phyloP scores from a whole-genome alignment of 1,140 invertebrate species.

The Druon quercuslanigerum region DNA sequence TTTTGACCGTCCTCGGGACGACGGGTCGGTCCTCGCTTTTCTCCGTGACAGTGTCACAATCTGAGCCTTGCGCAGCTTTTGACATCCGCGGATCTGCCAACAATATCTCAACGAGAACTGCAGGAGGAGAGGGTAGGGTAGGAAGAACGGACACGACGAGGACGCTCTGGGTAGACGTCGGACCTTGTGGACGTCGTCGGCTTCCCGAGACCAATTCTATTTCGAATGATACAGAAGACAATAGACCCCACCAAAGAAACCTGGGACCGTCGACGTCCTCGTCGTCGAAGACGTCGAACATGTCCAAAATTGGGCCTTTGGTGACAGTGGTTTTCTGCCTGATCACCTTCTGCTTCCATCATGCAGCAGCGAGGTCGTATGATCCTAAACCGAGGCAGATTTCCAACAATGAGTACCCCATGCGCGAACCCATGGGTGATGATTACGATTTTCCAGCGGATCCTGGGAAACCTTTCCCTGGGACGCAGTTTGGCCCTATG shows the following conservation, averaged over 20 bases:
- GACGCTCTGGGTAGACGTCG: slow-evolving; percentile 9
- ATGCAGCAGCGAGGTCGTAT: slow-evolving; percentile 40
- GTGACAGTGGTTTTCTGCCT: slow-evolving; percentile 19
- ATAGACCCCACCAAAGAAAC: not conserved
- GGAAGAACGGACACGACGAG: slow-evolving; percentile 20
- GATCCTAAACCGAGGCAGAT: slow-evolving; percentile 17
- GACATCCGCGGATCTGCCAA: not conserved
- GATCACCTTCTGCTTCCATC: slow-evolving; percentile 9
- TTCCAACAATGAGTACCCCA: slow-evolving; percentile 35
- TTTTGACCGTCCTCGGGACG: not conserved
- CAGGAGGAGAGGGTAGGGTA: slow-evolving; percentile 12
- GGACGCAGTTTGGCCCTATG: slow-evolving; percentile 69
- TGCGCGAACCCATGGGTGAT: slow-evolving; percentile 56
- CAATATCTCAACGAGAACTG: not conserved
- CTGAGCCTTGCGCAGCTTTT: not conserved
- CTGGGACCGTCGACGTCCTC: slow-evolving; percentile 32
- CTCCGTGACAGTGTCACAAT: not conserved
- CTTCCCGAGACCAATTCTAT: not conserved
- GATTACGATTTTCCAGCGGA: slow-evolving; percentile 55
- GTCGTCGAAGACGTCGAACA: slow-evolving; percentile 37
- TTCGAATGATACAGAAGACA: slow-evolving; percentile 24
- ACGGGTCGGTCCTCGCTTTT: not conserved
- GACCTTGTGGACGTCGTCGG: not conserved
- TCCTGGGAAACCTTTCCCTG: slow-evolving; percentile 60
- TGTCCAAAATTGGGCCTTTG: slow-evolving; percentile 1